Conservation (phyloP, 2,797 vertebrate species). For the Sebastiscus albofasciatus region DNA sequence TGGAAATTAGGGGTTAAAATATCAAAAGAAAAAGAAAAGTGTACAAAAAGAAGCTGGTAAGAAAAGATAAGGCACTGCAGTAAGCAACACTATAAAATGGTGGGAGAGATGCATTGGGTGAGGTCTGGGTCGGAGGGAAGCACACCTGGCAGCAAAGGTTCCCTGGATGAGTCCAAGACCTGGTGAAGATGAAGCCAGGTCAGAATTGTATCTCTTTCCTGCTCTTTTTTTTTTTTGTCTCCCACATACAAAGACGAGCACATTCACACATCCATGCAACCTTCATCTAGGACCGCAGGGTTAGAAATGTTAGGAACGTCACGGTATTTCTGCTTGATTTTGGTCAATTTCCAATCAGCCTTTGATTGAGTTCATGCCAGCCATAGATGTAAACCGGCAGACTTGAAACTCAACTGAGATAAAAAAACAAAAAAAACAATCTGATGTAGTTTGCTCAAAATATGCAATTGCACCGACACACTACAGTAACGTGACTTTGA, state of each 20-base stretch:
- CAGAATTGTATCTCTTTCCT: slow-evolving; percentile 39
- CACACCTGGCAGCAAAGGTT: slow-evolving; percentile 90
- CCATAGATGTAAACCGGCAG: background rate
- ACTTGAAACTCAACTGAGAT: background rate
- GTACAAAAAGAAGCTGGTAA: slow-evolving; percentile 23
- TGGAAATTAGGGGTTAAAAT: slow-evolving; percentile 54
- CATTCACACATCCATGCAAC: background rate
- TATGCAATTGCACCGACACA: background rate
- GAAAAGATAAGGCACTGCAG: slow-evolving; percentile 28
- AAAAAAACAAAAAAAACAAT: background rate
- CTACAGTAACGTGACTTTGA: background rate
- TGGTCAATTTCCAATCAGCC: background rate
- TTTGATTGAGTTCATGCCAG: background rate
- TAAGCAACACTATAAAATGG: slow-evolving; percentile 34
- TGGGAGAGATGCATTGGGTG: slow-evolving; percentile 17
- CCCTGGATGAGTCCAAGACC: slow-evolving; percentile 88
- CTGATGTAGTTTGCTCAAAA: background rate
- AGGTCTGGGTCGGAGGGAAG: slow-evolving; percentile 43
- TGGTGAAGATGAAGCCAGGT: slow-evolving; percentile 83
- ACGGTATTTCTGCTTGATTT: background rate
- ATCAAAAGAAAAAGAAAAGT: slow-evolving; percentile 8
- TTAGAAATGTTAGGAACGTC: background rate
- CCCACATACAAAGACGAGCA: background rate
- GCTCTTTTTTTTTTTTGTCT: background rate
- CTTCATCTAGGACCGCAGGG: background rate